These are phyloP conservation scores for Arrhamphus sclerolepis DNA, from an alignment of 2,797 vertebrate species.

Conservation along the genomic window DNA sequence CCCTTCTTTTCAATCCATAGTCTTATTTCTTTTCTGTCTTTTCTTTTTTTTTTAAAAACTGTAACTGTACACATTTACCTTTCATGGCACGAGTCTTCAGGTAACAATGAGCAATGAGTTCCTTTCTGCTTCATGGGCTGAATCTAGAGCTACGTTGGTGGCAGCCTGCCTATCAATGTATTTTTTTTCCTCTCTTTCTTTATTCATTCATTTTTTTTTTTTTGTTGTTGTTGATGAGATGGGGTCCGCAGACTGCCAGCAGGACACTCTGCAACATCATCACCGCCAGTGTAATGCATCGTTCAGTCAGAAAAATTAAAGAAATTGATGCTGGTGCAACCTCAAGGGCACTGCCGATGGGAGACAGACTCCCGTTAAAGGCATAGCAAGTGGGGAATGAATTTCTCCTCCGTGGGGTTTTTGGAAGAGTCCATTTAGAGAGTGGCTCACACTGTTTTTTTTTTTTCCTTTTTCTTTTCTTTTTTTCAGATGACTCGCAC, in stretches of 20 bases:
- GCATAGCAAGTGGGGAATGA: slow-evolving; percentile 38
- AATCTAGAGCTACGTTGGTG: slow-evolving; percentile 44
- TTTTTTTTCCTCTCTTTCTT: no score
- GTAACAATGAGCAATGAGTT: slow-evolving; percentile 56
- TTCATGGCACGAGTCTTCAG: slow-evolving; percentile 46
- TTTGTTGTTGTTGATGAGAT: slow-evolving; percentile 22
- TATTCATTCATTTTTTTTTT: no score
- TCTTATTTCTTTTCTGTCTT: slow-evolving; percentile 12
- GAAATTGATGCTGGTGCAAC: slow-evolving; percentile 70
- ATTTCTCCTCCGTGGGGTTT: slow-evolving; percentile 29
- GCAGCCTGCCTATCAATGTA: no score
- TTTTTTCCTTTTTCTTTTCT: slow-evolving; percentile 27
- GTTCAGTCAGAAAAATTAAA: slow-evolving; percentile 49
- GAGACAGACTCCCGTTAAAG: slow-evolving; percentile 58
- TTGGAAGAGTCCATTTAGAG: slow-evolving; percentile 48
- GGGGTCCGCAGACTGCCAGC: slow-evolving; percentile 31
- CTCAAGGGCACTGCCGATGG: slow-evolving; percentile 63
- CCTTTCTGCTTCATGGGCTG: slow-evolving; percentile 50
- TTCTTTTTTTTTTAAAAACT: slow-evolving; percentile 21
- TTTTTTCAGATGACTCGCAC: slow-evolving; percentile 37
- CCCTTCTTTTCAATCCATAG: slow-evolving; percentile 1
- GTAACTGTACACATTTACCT: slow-evolving; percentile 51
- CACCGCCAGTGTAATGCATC: slow-evolving; percentile 21
- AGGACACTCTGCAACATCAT: slow-evolving; percentile 57
- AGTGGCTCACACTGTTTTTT: slow-evolving; percentile 57